Evolutionary conservation across 2,797 vertebrate species (phyloP), one percentile per base, ranked within the genome.

Genomic region (Sternotherus odoratus): DNA sequence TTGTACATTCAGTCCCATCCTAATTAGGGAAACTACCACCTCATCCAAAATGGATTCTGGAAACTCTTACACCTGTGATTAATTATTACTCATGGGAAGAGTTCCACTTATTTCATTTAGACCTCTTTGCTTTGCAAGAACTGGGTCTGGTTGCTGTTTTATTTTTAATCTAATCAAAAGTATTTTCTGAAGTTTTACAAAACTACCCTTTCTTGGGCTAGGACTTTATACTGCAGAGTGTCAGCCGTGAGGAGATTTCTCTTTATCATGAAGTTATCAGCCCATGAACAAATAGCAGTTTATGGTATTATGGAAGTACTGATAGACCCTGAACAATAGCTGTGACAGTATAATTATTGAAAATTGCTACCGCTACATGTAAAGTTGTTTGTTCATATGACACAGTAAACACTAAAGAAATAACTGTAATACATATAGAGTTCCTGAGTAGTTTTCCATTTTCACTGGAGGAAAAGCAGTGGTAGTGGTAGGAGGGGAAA

Each of bases 361-460:
- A 83, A 91, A 89, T 90, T 92, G 13, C 12, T 92, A 60, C 11
- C 46, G 51, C 7, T 90, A 16, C 1, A 1, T 77, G 21, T 75
- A 57, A 94, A 93, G 66, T 16, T 85, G 1, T 66, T 24, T 92
- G 24, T 46, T 88, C 51, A 79, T 69, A 53, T 75, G 30, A 81
- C 13, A 81, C 7, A 90, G 53, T 6, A 85, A 86, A 88, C 80
- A 60, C 56, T 75, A 84, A 57, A 93, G 53, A 87, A 92, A 89
- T 66, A 89, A 15, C 10, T 89, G 8, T 63, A 81, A 86, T 75
- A 56, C 8, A 1, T 36, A 51, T 36, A 36, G 10, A 86, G 13
- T 43, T 9, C 7, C 28, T 56, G 19, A 57, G 57, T 49, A 85
- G 21, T 7, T 81, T 75, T 79, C 51, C 3, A 12, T 79, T 89